These are phyloP conservation scores for Callyntrura sp. DNA, from an alignment of 2,888 invertebrate species.

Conservation along the genomic window DNA sequence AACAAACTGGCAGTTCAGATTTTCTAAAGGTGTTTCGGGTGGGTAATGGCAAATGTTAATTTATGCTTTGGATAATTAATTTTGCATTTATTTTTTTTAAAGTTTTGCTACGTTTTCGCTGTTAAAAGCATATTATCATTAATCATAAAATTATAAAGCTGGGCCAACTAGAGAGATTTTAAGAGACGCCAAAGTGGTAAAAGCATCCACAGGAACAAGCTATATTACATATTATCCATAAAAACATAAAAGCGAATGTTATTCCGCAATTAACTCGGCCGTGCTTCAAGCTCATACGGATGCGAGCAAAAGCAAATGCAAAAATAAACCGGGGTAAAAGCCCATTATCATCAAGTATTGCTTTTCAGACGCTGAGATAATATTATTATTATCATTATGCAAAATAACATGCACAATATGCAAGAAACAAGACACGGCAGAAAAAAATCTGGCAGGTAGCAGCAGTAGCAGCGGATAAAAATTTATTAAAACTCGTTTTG, in stretches of 20 bases:
- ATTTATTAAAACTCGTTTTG: slow-evolving; percentile 71
- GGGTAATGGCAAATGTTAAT: background rate
- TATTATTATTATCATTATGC: slow-evolving; percentile 41
- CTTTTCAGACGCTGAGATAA: slow-evolving; percentile 21
- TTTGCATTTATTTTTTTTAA: background rate
- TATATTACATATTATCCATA: background rate
- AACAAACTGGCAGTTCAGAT: too few relatives aligned
- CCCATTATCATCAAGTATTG: slow-evolving; percentile 27
- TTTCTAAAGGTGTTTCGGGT: background rate
- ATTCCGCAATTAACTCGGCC: background rate
- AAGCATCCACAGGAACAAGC: background rate
- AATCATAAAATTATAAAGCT: too few relatives aligned
- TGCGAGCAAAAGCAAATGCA: slow-evolving; percentile 30
- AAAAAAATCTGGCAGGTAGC: slow-evolving; percentile 10
- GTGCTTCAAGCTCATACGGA: background rate
- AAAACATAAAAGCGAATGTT: slow-evolving; percentile 5
- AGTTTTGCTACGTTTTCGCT: background rate
- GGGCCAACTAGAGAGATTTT: background rate
- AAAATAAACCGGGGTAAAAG: slow-evolving; percentile 18
- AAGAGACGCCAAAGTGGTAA: background rate
- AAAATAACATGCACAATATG: slow-evolving; percentile 53
- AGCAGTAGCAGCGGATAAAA: slow-evolving; percentile 18
- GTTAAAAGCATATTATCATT: too few relatives aligned
- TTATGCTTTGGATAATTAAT: slow-evolving; percentile 8
- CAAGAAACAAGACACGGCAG: slow-evolving; percentile 25